Evolutionary conservation across 2,888 invertebrate genomes (phyloP), one percentile per base, ranked within the genome.

Genomic region (Agrotis ipsilon): DNA sequence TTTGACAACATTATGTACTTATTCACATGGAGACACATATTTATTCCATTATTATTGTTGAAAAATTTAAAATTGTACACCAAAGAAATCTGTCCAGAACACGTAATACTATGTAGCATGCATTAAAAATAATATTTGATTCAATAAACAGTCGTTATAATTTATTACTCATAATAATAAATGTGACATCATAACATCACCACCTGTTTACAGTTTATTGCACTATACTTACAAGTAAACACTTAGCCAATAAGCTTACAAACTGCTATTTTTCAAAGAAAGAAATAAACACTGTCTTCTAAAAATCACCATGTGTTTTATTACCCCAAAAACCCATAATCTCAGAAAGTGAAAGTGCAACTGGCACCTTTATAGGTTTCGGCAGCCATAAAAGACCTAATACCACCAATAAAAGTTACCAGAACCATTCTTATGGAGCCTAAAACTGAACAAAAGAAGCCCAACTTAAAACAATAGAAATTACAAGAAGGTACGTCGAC

Each of bases 271-370:
- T 54, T 64, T 43, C 18, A 48, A n/a, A 58, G 13, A 24, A 64
- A 27, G 66, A 83, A 70, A 82, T 0, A 19, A 21, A 32, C 6
- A 2, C 1, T 32, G 13, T 13, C 39, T 39, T 0, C 2, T 14
- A 58, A 62, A 64, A 60, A 65, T 55, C 21, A 58, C 45, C 71
- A 76, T 57, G 74, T 72, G 68, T 84, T 85, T 84, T 76, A 78
- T 78, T 85, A 64, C 68, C 72, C 48, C 1, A 55, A 55, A 54
- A 51, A 51, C 49, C 62, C 7, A 32, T 68, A 62, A 51, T 68
- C 52, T 46, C 21, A 32, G 76, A 81, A 69, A 76, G 79, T 71
- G 74, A 85, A 84, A 82, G 76, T 80, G 63, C 57, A 19, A 58
- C 45, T 32, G 32, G 32, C 57, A 0, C 62, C 48, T 62, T n/a